phyloP scores from a whole-genome alignment of 2,113 vertebrate species.

The Epinephelus moara region DNA sequence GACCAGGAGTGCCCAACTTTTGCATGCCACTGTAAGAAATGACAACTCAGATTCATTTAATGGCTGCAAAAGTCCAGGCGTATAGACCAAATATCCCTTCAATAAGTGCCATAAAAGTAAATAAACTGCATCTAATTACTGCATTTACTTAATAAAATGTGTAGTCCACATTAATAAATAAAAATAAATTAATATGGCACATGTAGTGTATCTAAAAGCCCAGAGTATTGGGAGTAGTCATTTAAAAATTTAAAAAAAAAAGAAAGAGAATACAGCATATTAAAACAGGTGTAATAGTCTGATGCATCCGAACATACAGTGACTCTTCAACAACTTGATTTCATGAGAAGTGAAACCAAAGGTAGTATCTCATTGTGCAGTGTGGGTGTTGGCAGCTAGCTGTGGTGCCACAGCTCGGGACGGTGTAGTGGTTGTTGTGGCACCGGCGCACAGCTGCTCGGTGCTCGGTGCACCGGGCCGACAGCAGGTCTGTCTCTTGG shows the following conservation, averaged over 20 bases:
- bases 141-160: not conserved
- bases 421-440: not conserved
- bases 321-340: not conserved
- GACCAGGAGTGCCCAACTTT: too few species aligned
- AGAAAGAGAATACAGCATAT: not conserved
- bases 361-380: not conserved
- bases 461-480: not conserved
- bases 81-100: not conserved
- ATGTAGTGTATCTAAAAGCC: not conserved
- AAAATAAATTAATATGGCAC: not conserved
- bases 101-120: not conserved
- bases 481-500: not conserved
- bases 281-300: not conserved
- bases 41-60: not conserved
- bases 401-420: conserved; percentile 3
- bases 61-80: not conserved
- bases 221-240: not conserved
- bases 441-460: not conserved
- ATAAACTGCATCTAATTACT: too few species aligned
- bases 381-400: not conserved
- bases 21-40: not conserved
- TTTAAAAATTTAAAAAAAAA: not conserved
- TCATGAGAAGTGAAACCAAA: not conserved
- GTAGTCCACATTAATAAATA: not conserved
- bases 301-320: not conserved